Evolutionary conservation across 2,113 vertebrate species (phyloP), one percentile per base, ranked within the genome.

Genomic region (Rhadina sibilatrix): DNA sequence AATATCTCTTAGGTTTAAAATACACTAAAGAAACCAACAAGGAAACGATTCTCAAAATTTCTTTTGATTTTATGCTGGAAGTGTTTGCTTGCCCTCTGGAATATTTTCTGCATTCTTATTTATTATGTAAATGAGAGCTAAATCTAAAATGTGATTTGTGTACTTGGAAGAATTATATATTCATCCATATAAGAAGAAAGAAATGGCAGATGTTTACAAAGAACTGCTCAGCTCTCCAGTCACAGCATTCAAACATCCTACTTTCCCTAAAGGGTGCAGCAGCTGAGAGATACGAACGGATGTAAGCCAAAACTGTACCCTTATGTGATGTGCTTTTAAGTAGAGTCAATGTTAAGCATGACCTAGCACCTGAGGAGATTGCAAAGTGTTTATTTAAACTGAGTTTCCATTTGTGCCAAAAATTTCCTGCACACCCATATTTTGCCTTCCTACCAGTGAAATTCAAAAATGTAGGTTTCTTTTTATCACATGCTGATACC

Each of bases 61-160:
- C 42, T 95, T 90, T 92, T 31, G 20, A 27, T 89, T 95, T 97
- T 90, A 90, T 88, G 63, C 49, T 96, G 33, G 31, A 96, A 97
- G 38, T 93, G 40, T 94, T 95, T 93, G 76, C 87, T 95, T 96
- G 70, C 42, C 78, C 75, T 96, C 78, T 93, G 75, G 71, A 81
- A 83, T 77, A 70, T 92, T 95, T 97, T 96, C 82, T 96, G 35
- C 70, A 85, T 94, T 87, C 47, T 97, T 97, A 83, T 69, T 68
- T 89, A 92, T 96, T 94, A 95, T 91, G 80, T 77, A 97, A 97
- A 97, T 96, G 63, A 97, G 74, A 94, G 93, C 61, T 88, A 96
- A 98, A 97, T 96, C 94, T 97, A 95, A 97, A 97, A 94, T 83
- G 50, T 93, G 83, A 97, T 94, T 92, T 93, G 66, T 44, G 23